These are phyloP conservation scores for Smittia aterrima DNA, from an alignment of 2,888 invertebrate genomes.

Conservation along the genomic window DNA sequence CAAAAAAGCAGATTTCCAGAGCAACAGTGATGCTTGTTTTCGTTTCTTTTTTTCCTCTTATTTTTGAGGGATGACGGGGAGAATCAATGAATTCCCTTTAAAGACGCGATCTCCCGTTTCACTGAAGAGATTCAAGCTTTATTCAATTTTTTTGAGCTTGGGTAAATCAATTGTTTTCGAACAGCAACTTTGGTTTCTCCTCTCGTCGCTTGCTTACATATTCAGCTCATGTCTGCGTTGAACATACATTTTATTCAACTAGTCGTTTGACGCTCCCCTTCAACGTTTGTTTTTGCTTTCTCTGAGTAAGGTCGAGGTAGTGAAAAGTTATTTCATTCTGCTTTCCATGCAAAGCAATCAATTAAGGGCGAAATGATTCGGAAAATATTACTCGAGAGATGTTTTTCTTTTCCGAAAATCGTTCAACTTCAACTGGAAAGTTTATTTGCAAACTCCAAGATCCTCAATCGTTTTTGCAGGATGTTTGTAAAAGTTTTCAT, in stretches of 20 bases:
- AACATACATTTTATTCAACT: constrained; percentile 5
- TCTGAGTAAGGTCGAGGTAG: not conserved
- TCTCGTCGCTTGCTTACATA: not conserved
- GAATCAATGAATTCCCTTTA: not conserved
- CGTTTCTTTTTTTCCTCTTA: not conserved
- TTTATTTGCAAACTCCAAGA: too few relatives aligned
- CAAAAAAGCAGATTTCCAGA: constrained; percentile 3
- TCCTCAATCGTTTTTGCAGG: too few relatives aligned
- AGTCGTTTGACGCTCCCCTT: not conserved
- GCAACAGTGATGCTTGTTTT: constrained; percentile 17
- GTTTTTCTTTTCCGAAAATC: too few relatives aligned
- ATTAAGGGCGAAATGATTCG: constrained; percentile 37
- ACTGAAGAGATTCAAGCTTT: not conserved
- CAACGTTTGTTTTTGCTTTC: not conserved
- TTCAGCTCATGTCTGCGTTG: too few relatives aligned
- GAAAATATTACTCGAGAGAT: constrained; percentile 36
- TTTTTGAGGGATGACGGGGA: not conserved
- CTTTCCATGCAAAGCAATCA: constrained; percentile 21
- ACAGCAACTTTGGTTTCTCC: not conserved
- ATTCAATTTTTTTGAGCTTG: not conserved
- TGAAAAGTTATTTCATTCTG: not conserved
- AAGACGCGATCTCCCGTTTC: not conserved
- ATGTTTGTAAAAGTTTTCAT: too few relatives aligned
- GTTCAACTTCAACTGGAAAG: too few relatives aligned
- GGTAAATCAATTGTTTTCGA: constrained; percentile 19